phyloP scores from a whole-genome alignment of 2,797 vertebrate species.

The Chlorospingus flavigularis region DNA sequence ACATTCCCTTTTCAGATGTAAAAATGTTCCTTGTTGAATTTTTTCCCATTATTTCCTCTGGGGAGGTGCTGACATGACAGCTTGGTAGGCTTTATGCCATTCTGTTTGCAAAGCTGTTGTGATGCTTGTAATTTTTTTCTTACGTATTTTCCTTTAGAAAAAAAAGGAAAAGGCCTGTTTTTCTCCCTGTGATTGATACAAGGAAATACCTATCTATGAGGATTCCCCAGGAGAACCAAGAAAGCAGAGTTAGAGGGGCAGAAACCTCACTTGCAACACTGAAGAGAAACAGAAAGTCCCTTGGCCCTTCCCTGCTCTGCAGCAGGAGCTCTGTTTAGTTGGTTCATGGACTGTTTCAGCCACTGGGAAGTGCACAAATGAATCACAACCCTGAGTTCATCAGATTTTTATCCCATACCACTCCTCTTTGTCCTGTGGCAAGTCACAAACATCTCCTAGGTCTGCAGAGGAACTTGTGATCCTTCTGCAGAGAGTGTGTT shows the following conservation, averaged over 20 bases:
- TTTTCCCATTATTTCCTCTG: background rate
- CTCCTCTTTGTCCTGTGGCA: background rate
- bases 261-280: background rate
- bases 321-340: background rate
- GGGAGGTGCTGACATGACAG: background rate
- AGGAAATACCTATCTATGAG: background rate
- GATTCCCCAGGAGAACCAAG: background rate
- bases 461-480: constrained; percentile 10
- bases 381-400: background rate
- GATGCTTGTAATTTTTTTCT: background rate
- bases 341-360: background rate
- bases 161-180: background rate
- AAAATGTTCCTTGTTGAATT: background rate
- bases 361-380: background rate
- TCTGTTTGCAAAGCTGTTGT: constrained; percentile 25
- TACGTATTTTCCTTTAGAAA: background rate
- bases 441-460: background rate
- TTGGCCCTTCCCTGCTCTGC: background rate
- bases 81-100: background rate
- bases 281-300: background rate
- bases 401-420: background rate
- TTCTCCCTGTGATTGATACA: background rate
- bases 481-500: background rate
- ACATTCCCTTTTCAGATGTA: background rate
- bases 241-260: background rate